Base-by-base conservation (phyloP, 2,888 invertebrate species). In the Ryuthela nishihirai region DNA sequence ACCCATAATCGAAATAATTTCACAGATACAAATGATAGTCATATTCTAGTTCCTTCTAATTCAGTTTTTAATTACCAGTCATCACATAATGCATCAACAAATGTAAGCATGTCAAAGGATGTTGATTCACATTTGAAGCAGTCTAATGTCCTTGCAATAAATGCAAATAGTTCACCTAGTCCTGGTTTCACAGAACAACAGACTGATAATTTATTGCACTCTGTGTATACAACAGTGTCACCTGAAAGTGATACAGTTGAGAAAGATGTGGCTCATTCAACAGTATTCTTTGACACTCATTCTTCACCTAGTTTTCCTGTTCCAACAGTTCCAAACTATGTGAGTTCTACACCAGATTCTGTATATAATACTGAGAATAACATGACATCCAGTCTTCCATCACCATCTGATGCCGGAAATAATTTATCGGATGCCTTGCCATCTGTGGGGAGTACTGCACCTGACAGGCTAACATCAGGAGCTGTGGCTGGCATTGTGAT, bases 401-500 rank as follows among this genome's bases (percentile, higher is more conserved):
- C 44, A 25, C 25, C n/a, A 17, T 40, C 40, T 26, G 36, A 36
- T 29, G 25, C 21, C 7, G 58, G 36, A 34, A 58, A 58, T 43
- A 36, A 42, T 17, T n/a, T n/a, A n/a, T 52, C 58, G 10, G 49
- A 41, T 43, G 38, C 29, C 10, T 38, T 47, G 15, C 52, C 47
- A 42, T 43, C 46, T n/a, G 34, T 42, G 10, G 46, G 42, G 10
- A 43, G 23, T 44, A 9, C 29, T 12, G 39, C 34, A 43, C 38
- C n/a, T n/a, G 18, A 39, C 10, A 55, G 39, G 23, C 26, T 58
- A 9, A 52, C 58, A 24, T 38, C 52, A 38, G 60, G 54, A 26
- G 42, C 45, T 24, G 44, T 60, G 34, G 60, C 60, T 32, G 60
- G 60, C n/a, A 49, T 60, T 42, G 54, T 60, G 15, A 60, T 60